A percentile compares a stretch with the other conserved stretches of the same genome.
Evolutionary conservation across 2,888 invertebrate species (phyloP).

Genomic region (Archips xylosteana): DNA sequence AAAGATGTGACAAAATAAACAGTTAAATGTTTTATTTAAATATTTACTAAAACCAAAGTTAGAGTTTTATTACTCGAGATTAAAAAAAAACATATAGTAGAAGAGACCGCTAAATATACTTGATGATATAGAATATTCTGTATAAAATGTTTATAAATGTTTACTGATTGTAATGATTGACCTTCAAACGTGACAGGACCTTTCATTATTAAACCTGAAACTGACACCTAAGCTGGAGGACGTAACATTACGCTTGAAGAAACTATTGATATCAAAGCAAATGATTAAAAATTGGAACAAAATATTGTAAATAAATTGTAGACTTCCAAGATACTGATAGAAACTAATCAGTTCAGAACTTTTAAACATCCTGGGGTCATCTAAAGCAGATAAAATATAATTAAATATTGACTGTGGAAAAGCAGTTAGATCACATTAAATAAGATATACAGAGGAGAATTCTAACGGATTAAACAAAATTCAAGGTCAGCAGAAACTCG

Average conservation of each 20-base stretch:
- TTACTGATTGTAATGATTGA: neutral
- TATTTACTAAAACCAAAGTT: no score
- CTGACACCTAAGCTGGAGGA: neutral
- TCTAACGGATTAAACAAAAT: constrained; percentile 48
- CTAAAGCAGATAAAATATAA: neutral
- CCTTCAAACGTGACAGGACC: neutral
- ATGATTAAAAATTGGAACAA: neutral
- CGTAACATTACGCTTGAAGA: neutral
- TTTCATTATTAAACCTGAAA: neutral
- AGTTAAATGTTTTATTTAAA: no score
- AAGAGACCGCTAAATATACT: neutral
- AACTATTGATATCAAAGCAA: neutral
- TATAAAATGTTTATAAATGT: no score
- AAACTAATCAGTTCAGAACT: neutral
- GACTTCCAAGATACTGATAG: neutral
- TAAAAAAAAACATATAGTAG: no score
- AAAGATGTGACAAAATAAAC: no score
- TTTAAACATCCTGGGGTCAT: neutral
- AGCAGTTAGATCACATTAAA: neutral
- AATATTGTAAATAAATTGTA: neutral
- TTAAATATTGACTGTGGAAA: neutral
- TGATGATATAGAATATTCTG: no score
- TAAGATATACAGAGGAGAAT: constrained; percentile 10
- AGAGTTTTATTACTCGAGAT: no score
- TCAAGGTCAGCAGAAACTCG: constrained; percentile 54